Percentiles rank a stretch among this genome's conserved stretches.
Conservation (phyloP, 2,888 invertebrate genomes). For the Sepioteuthis lessoniana region DNA sequence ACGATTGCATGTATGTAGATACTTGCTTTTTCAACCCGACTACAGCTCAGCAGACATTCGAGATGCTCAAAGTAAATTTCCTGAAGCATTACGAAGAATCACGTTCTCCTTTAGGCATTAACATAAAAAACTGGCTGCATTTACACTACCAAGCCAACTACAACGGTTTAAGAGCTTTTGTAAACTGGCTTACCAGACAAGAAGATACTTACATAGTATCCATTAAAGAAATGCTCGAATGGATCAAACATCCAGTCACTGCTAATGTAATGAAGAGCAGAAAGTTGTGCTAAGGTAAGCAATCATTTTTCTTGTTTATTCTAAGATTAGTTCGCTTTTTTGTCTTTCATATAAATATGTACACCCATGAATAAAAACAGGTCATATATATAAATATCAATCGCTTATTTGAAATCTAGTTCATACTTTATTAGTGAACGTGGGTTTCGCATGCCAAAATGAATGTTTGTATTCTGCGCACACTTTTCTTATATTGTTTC, state of each 20-base stretch:
- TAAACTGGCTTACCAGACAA: conserved; percentile 55
- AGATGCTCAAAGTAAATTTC: conserved; percentile 84
- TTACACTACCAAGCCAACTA: not conserved
- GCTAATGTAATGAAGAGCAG: too few species aligned
- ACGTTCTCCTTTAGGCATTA: conserved; percentile 86
- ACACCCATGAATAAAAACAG: too few species aligned
- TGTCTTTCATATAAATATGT: too few species aligned
- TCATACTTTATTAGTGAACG: too few species aligned
- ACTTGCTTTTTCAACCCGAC: conserved; percentile 64
- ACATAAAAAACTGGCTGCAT: conserved; percentile 85
- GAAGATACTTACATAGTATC: conserved; percentile 63
- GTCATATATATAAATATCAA: too few species aligned
- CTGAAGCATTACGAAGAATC: conserved; percentile 81
- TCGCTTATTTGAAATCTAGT: too few species aligned
- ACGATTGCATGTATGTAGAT: conserved; percentile 66
- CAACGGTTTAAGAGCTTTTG: conserved; percentile 59
- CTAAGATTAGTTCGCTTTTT: too few species aligned
- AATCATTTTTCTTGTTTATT: not conserved
- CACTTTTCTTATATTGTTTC: too few species aligned
- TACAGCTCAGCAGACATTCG: conserved; percentile 61
- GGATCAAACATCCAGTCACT: conserved; percentile 60
- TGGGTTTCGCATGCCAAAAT: too few species aligned
- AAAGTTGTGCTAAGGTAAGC: not conserved
- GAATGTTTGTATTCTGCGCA: too few species aligned
- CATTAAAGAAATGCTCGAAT: conserved; percentile 60